Base-by-base conservation (phyloP, 2,888 invertebrate species). In the Liopterus haemorrhoidalis region DNA sequence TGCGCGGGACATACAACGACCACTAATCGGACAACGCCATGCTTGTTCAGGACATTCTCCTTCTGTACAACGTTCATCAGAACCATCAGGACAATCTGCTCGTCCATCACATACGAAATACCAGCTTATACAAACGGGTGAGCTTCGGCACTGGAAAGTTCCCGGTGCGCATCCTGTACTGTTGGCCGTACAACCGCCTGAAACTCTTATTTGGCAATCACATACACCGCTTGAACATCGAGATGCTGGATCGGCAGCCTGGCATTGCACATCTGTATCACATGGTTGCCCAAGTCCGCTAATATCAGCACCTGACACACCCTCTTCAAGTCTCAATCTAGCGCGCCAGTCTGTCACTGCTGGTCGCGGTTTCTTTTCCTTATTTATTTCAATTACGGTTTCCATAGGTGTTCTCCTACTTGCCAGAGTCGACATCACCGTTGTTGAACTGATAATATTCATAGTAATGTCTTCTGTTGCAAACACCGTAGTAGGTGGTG, bases 21-120 rank as follows among this genome's bases (percentile, higher is more conserved):
- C 72, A 12, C 83, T 80, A 5, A 77, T 74, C 40, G 75, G 75
- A 59, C 87, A 85, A 8, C 75, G 74, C 70, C 85, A 86, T 5
- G 87, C 77, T 65, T 85, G 82, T 46, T 68, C 64, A 1, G 86
- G 84, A 59, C 86, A 82, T 38, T 77, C 71, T 46, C 70, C 72
- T 53, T 74, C 75, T 58, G 74, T 71, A 63, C 89, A 90, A 59
- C 82, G 82, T 67, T 92, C 92, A 63, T 92, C 92, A 0, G 89
- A 89, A 14, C 85, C 88, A 60, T 91, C 91, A 5, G 77, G 76
- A 61, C 92, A 92, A 62, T 92, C 89, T 50, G 79, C 76, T 52
- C 85, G 78, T 6, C 85, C 85, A 64, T 92, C 91, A 66, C 92
- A 92, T 3, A 92, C 87, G 67, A 90, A 91, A 73, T 88, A 91